Evolutionary conservation across 2,888 invertebrate species (phyloP), one percentile per base, ranked within the genome.

Genomic region (Tethea ocularis): DNA sequence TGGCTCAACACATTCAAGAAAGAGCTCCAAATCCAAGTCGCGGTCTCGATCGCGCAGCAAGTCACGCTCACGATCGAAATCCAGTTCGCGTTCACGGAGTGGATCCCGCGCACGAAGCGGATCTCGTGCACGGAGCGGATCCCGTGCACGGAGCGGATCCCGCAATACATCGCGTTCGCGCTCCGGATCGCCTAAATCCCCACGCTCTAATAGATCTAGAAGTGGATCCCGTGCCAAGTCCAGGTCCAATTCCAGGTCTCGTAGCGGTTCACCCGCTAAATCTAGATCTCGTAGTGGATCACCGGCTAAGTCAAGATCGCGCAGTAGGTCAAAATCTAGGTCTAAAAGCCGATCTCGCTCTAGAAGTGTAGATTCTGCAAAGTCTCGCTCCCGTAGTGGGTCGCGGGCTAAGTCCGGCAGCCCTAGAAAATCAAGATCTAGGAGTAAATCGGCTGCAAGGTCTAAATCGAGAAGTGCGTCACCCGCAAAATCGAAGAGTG

Each of bases 11-110:
- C 76, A 64, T 11, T 76, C 77, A 46, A 68, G 66, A n/a, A 68
- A 79, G 5, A 52, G 71, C n/a, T 74, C 74, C 2, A 67, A 64
- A 51, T 77, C 77, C 0, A 70, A 69, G 8, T 79, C 82, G 7
- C 65, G 60, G 13, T 77, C 82, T 6, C 67, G 77, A 1, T 87
- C 88, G 8, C 77, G 78, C 36, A 77, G 82, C 38, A 77, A 78
- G 56, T 84, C 86, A 38, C 72, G 77, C 2, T 85, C 88, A 1
- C 77, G 79, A 3, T 83, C 86, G 0, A 69, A 78, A 3, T 83
- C 86, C 0, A 69, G 77, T 1, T 85, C 88, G 1, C 77, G 79
- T 2, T 83, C 86, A 0, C 69, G 71, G 20, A 84, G 84, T 57
- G 70, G 72, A 53, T 57, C 81, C 82, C 17, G 72, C 55, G 70